Base-by-base conservation (phyloP, 2,113 vertebrate species). In the Entelurus aequoreus region DNA sequence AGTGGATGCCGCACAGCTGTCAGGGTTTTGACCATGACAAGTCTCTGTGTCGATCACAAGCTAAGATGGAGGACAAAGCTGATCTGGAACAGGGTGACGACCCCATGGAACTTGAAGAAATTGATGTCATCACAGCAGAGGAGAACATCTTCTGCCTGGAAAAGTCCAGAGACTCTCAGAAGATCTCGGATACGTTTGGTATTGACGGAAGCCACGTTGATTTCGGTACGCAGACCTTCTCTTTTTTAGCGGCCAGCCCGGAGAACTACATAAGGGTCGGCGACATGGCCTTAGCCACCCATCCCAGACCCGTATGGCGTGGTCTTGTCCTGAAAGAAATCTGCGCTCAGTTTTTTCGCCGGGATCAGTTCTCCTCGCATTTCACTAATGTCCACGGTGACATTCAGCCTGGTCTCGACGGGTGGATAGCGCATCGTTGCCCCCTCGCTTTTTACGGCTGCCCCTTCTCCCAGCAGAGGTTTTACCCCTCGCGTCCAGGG, bases 371-470 rank as follows among this genome's bases (percentile, higher is more conserved):
- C 87, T 92, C 94, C 6, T 96, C 94, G 0, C 97, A 99, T 89
- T 99, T 98, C 91, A 93, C 92, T 72, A 98, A 99, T 6, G 95
- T 99, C 52, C 97, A 99, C 28, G 94, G 94, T 57, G 97, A 99
- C 79, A 98, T 99, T 83, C 95, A 99, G 46, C 95, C 96, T 15
- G 96, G 96, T 63, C 94, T 99, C 70, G 98, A 97, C 28, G 97
- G 97, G 66, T 99, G 97, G 95, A 96, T 99, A 93, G 97, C 98
- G 79, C 95, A 95, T 71, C 92, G 96, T 60, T 99, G 97, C 68
- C 97, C 97, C 2, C 86, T 99, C 66, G 95, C 97, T 0, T 97
- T 98, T 86, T 99, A 99, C 63, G 97, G 97, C 65, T 99, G 97
- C 83, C 94, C 95, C 0, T 98, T 94, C 79, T 97, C 95, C 75